Conservation (phyloP, 1,140 invertebrate genomes). For the Euura saliciscinereae region DNA sequence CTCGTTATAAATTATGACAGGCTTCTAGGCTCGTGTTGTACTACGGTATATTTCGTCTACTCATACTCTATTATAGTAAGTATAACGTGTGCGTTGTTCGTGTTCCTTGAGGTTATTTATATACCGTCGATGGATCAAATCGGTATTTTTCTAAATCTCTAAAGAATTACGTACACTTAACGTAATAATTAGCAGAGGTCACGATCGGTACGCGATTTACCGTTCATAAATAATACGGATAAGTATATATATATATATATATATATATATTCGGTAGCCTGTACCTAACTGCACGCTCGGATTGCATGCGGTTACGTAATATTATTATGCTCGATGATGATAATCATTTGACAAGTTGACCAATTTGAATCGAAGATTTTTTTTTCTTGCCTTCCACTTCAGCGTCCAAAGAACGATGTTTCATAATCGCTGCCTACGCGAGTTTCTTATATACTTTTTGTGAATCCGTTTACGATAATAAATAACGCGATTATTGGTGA, state of each 20-base stretch:
- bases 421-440: no score
- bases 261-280: background rate
- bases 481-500: no score
- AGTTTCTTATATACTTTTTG: no score
- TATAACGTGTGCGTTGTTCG: no score
- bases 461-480: no score
- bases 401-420: no score
- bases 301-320: background rate
- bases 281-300: background rate
- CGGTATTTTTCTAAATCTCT: background rate
- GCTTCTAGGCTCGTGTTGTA: no score
- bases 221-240: background rate
- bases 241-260: background rate
- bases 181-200: background rate
- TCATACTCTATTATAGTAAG: no score
- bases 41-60: no score
- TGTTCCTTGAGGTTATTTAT: no score
- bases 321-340: background rate
- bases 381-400: background rate
- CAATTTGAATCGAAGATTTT: background rate
- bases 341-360: conserved; percentile 5
- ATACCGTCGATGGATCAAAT: background rate
- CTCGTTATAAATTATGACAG: no score
- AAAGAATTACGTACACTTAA: background rate
- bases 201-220: background rate